Evolutionary conservation across 1,140 invertebrate genomes (phyloP).

Genomic region (Dendroctonus valens): DNA sequence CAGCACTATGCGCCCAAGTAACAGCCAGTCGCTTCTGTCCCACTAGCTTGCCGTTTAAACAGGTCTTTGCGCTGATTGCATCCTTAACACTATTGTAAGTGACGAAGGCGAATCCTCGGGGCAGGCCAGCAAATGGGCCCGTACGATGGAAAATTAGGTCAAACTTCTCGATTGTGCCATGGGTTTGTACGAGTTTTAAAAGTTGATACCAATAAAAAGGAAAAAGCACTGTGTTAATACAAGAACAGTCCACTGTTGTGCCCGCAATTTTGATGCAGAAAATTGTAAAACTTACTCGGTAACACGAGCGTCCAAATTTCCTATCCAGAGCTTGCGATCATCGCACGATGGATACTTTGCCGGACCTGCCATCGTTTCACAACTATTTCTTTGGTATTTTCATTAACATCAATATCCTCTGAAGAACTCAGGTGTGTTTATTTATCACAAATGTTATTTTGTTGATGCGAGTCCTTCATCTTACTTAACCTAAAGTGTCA

Average conservation of each 20-base stretch:
- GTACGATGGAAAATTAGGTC: slow-evolving; percentile 90
- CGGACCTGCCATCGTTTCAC: no score
- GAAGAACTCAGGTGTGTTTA: no score
- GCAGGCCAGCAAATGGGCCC: slow-evolving; percentile 82
- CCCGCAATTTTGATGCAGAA: not conserved
- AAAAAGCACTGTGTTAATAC: slow-evolving; percentile 26
- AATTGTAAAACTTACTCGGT: slow-evolving; percentile 78
- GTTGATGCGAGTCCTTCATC: no score
- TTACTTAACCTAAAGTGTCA: no score
- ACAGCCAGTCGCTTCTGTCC: slow-evolving; percentile 75
- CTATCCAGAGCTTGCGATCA: slow-evolving; percentile 82
- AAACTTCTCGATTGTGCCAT: slow-evolving; percentile 89
- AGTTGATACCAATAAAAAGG: slow-evolving; percentile 82
- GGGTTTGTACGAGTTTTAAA: slow-evolving; percentile 90
- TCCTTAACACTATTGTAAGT: slow-evolving; percentile 72
- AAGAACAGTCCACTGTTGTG: not conserved
- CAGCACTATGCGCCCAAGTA: slow-evolving; percentile 76
- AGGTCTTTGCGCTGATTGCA: slow-evolving; percentile 64
- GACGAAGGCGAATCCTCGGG: slow-evolving; percentile 91
- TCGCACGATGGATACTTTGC: slow-evolving; percentile 44
- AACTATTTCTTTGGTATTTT: no score
- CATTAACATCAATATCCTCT: no score
- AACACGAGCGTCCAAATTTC: slow-evolving; percentile 81
- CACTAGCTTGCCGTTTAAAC: slow-evolving; percentile 72
- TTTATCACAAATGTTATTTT: no score